Evolutionary conservation across 2,888 invertebrate genomes (phyloP).

Genomic region (Pollenia griseotomentosa): DNA sequence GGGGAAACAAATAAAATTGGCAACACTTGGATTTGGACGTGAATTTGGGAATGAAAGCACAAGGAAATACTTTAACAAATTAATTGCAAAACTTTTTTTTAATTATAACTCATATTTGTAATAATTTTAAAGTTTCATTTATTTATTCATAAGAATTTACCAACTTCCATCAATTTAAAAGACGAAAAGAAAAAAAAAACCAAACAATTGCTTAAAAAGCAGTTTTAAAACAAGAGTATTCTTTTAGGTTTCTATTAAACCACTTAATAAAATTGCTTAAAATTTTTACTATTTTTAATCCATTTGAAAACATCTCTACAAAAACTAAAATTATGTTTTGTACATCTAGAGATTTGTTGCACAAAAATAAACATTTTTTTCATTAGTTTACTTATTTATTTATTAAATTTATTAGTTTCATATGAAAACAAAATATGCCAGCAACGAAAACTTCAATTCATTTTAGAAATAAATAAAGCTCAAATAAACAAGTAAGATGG

Average conservation of each 20-base stretch:
- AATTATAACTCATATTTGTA: too few relatives aligned
- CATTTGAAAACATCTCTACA: background rate
- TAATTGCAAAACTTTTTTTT: too few relatives aligned
- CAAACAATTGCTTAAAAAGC: too few relatives aligned
- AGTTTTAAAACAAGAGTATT: too few relatives aligned
- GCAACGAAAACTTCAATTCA: background rate
- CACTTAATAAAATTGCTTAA: slow-evolving; percentile 20
- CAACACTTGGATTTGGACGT: background rate
- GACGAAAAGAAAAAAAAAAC: too few relatives aligned
- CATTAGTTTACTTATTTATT: slow-evolving; percentile 21
- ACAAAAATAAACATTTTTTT: background rate
- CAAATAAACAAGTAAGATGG: background rate
- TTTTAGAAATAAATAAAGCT: background rate
- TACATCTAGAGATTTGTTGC: background rate
- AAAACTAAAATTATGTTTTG: background rate
- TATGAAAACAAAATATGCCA: background rate
- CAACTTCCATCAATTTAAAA: too few relatives aligned
- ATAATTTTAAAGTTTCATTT: too few relatives aligned
- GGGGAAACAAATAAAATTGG: background rate
- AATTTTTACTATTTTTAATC: background rate
- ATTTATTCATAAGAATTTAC: too few relatives aligned
- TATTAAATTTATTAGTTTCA: slow-evolving; percentile 18
- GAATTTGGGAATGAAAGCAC: too few relatives aligned
- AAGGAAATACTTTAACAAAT: too few relatives aligned
- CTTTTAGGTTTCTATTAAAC: background rate